These are phyloP conservation scores for Caprella mutica DNA, from an alignment of 2,888 invertebrate species.

Conservation along the genomic window DNA sequence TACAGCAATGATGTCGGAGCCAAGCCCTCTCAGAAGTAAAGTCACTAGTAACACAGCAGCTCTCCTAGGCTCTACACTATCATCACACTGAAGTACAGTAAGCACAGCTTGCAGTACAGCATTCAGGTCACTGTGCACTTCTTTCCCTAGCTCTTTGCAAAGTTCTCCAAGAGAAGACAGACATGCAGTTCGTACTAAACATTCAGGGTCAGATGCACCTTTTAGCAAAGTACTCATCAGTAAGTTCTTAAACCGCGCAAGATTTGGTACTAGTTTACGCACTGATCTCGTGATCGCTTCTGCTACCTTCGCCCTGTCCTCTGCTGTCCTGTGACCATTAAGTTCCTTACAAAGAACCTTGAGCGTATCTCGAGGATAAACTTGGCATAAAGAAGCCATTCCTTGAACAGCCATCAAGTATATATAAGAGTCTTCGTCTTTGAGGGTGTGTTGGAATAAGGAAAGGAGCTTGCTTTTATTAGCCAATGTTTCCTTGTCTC, in stretches of 20 bases:
- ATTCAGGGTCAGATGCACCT: slow-evolving; percentile 57
- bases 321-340: slow-evolving; percentile 7
- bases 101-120: slow-evolving; percentile 47
- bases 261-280: slow-evolving; percentile 18
- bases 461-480: slow-evolving; percentile 56
- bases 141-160: slow-evolving; percentile 59
- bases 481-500: slow-evolving; percentile 52
- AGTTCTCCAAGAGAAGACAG: slow-evolving; percentile 73
- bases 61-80: slow-evolving; percentile 57
- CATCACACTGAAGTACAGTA: slow-evolving; percentile 13
- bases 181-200: slow-evolving; percentile 63
- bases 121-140: slow-evolving; percentile 56
- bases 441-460: slow-evolving; percentile 63
- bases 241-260: slow-evolving; percentile 14
- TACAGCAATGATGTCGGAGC: slow-evolving; percentile 52
- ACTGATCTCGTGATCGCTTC: slow-evolving; percentile 20
- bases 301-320: slow-evolving; percentile 25
- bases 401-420: slow-evolving; percentile 68
- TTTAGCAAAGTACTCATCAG: slow-evolving; percentile 23
- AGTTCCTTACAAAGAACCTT: slow-evolving; percentile 15
- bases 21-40: slow-evolving; percentile 61
- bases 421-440: slow-evolving; percentile 66
- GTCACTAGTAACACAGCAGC: slow-evolving; percentile 67
- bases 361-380: slow-evolving; percentile 51
- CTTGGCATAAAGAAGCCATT: slow-evolving; percentile 54